Evolutionary conservation across 2,888 invertebrate genomes (phyloP).

Genomic region (Synergus umbraculus): DNA sequence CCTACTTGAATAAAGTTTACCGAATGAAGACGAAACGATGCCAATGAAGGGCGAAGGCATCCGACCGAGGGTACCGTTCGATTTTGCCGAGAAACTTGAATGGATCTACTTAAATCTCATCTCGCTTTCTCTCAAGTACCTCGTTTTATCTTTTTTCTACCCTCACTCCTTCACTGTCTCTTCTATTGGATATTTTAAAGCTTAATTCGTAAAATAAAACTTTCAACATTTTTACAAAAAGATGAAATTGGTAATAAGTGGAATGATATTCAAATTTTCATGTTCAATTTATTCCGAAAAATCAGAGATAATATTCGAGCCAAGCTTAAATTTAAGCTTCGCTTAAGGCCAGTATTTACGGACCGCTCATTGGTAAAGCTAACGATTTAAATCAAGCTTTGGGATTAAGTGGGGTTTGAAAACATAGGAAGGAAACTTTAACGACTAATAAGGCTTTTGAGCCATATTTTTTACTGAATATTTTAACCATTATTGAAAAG

Average conservation of each 20-base stretch:
- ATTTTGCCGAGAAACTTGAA: not conserved
- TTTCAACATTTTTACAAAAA: no score
- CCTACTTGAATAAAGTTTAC: constrained; percentile 7
- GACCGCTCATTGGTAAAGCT: constrained; percentile 30
- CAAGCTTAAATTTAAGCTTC: constrained; percentile 30
- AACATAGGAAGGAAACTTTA: not conserved
- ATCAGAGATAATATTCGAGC: constrained; percentile 15
- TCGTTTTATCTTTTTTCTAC: not conserved
- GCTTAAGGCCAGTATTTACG: constrained; percentile 10
- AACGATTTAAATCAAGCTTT: constrained; percentile 31
- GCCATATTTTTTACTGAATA: not conserved
- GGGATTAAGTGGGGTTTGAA: constrained; percentile 10
- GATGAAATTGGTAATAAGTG: no score
- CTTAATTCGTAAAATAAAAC: not conserved
- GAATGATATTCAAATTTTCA: not conserved
- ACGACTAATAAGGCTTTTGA: not conserved
- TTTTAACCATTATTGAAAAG: not conserved
- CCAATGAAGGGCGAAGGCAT: not conserved
- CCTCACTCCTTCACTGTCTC: not conserved
- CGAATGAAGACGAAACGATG: not conserved
- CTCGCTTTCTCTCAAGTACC: not conserved
- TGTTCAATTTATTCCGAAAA: not conserved
- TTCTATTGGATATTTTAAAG: not conserved
- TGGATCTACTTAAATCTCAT: constrained; percentile 4
- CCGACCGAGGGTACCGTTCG: not conserved